These are phyloP conservation scores for Drosophila seclusa DNA, from an alignment of 2,888 invertebrate genomes.

Conservation along the genomic window DNA sequence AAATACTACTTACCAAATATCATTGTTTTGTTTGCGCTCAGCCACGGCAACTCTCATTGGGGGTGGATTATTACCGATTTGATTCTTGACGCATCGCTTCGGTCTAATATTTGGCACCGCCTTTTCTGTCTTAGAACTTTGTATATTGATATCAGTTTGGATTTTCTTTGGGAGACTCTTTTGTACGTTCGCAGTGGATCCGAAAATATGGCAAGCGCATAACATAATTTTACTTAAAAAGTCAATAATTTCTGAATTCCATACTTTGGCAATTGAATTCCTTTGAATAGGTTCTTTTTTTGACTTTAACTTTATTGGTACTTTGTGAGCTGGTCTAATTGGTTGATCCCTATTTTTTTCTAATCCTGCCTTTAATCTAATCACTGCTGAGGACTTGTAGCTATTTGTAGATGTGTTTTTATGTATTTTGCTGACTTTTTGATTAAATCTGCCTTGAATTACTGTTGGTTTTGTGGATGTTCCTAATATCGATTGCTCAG, in stretches of 20 bases:
- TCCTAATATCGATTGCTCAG: neutral
- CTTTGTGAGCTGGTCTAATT: neutral
- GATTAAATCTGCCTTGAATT: neutral
- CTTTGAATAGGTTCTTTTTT: neutral
- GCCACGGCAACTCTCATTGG: neutral
- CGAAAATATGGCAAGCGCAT: neutral
- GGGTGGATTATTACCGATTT: neutral
- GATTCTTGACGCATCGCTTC: conserved; percentile 22
- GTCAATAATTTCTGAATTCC: neutral
- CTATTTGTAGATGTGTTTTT: neutral
- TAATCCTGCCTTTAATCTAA: neutral
- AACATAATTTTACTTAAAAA: neutral
- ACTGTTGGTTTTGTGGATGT: neutral
- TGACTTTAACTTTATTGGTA: neutral
- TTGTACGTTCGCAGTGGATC: neutral
- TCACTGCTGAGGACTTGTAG: neutral
- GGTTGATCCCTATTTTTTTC: neutral
- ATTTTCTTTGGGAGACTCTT: neutral
- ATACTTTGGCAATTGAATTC: neutral
- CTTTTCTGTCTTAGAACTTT: neutral
- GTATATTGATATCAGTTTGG: neutral
- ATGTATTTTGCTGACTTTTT: neutral
- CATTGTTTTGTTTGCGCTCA: neutral
- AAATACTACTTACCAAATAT: conserved; percentile 53
- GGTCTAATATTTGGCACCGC: conserved; percentile 12